Percentiles rank a stretch among this genome's conserved stretches.
phyloP scores from a whole-genome alignment of 1,140 invertebrate species.

The Macrocentrus cingulum region DNA sequence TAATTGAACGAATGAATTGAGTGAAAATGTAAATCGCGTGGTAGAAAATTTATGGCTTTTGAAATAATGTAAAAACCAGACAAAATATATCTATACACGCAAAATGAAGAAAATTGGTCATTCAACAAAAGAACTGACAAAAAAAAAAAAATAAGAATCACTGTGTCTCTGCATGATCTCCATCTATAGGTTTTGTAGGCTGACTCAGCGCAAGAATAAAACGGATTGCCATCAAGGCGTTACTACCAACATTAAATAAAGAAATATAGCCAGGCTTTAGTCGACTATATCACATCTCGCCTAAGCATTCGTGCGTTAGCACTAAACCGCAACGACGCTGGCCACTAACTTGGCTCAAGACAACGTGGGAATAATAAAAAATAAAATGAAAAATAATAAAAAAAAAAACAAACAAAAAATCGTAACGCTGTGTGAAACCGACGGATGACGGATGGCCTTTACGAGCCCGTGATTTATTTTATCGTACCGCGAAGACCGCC shows the following conservation, averaged over 20 bases:
- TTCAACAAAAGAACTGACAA: no score
- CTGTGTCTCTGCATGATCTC: background rate
- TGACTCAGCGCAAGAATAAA: slow-evolving; percentile 52
- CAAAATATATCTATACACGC: no score
- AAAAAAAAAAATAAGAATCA: slow-evolving; percentile 8
- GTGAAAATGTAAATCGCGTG: background rate
- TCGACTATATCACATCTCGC: slow-evolving; percentile 34
- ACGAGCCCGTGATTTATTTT: slow-evolving; percentile 54
- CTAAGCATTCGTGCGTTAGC: slow-evolving; percentile 46
- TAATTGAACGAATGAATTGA: background rate
- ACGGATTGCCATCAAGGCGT: slow-evolving; percentile 43
- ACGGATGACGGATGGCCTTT: slow-evolving; percentile 47
- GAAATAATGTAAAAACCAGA: background rate
- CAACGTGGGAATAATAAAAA: no score
- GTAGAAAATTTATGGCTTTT: background rate
- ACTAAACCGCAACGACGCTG: slow-evolving; percentile 47
- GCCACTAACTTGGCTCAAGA: no score
- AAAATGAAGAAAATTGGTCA: no score
- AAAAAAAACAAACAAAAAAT: slow-evolving; percentile 11
- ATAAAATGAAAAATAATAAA: slow-evolving; percentile 1
- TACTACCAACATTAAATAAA: slow-evolving; percentile 52
- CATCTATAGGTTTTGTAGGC: slow-evolving; percentile 31
- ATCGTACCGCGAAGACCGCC: slow-evolving; percentile 37
- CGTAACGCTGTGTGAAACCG: slow-evolving; percentile 12
- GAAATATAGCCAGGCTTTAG: slow-evolving; percentile 48